Evolutionary conservation across 2,888 invertebrate genomes (phyloP).

Genomic region (Meloe dianella): DNA sequence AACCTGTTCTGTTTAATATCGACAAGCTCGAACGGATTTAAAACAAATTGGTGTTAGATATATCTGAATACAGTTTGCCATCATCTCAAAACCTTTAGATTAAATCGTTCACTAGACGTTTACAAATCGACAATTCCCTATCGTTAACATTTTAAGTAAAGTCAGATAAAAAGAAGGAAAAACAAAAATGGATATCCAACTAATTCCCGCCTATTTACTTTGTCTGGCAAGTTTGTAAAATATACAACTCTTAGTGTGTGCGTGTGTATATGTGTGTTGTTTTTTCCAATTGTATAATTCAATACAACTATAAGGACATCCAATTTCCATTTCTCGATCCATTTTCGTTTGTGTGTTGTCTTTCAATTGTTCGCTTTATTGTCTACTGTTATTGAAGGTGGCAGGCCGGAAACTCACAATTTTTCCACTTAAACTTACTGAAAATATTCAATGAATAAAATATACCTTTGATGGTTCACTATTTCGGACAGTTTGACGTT

Average conservation of each 20-base stretch:
- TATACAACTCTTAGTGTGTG: not conserved
- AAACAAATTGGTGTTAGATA: not conserved
- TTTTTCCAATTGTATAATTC: not conserved
- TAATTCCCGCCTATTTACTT: not conserved
- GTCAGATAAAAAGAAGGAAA: not conserved
- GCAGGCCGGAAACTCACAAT: not conserved
- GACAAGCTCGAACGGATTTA: not conserved
- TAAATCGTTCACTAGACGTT: not conserved
- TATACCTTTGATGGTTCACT: not conserved
- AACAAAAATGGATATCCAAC: not conserved
- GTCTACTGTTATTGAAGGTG: not conserved
- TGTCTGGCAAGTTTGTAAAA: not conserved
- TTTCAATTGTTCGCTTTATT: not conserved
- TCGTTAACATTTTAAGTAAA: not conserved
- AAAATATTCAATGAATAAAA: not conserved
- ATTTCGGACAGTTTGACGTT: not conserved
- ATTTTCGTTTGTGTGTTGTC: not conserved
- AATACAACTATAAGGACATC: not conserved
- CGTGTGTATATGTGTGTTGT: too few species aligned
- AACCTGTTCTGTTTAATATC: not conserved
- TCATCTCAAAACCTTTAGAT: not conserved
- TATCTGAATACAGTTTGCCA: not conserved
- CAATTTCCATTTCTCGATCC: not conserved
- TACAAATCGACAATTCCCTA: not conserved
- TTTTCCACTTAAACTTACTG: not conserved